A percentile compares a stretch with the other conserved stretches of the same genome.
phyloP scores from a whole-genome alignment of 2,888 invertebrate species.

The Cryptophagus acutangulus region DNA sequence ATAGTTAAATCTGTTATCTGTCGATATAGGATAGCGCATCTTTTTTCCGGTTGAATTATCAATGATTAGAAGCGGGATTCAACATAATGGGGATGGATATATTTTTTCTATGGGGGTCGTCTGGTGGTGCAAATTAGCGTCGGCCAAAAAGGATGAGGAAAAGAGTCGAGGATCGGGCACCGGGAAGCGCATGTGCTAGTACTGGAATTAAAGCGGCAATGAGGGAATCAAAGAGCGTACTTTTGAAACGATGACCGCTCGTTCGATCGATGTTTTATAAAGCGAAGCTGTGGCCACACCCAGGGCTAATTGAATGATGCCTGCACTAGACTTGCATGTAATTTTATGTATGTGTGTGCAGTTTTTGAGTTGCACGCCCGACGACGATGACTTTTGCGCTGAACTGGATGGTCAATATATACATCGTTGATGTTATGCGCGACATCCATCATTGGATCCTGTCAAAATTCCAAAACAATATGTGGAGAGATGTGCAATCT shows the following conservation, averaged over 20 bases:
- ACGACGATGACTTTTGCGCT: conserved; percentile 22
- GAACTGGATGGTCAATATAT: conserved; percentile 8
- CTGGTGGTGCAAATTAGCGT: conserved; percentile 36
- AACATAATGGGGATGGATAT: conserved; percentile 14
- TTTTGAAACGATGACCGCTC: conserved; percentile 51
- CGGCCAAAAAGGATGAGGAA: conserved; percentile 33
- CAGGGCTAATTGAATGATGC: conserved; percentile 50
- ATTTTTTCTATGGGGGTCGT: neutral
- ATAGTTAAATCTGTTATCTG: conserved; percentile 27
- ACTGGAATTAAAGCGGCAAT: conserved; percentile 46
- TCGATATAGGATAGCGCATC: conserved; percentile 25
- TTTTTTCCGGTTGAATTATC: conserved; percentile 28
- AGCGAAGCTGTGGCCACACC: conserved; percentile 49
- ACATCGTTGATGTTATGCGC: conserved; percentile 28
- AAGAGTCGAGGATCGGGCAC: conserved; percentile 21
- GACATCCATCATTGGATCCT: conserved; percentile 37
- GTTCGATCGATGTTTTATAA: conserved; percentile 52
- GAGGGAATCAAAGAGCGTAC: conserved; percentile 50
- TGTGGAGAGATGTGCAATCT: conserved; percentile 24
- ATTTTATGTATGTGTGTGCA: conserved; percentile 31
- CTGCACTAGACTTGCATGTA: conserved; percentile 45
- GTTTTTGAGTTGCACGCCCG: conserved; percentile 26
- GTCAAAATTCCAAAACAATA: conserved; percentile 36
- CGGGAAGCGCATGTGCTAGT: conserved; percentile 40
- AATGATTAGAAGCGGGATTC: conserved; percentile 27